phyloP scores from a whole-genome alignment of 2,797 vertebrate genomes.

The Balearica regulorum region DNA sequence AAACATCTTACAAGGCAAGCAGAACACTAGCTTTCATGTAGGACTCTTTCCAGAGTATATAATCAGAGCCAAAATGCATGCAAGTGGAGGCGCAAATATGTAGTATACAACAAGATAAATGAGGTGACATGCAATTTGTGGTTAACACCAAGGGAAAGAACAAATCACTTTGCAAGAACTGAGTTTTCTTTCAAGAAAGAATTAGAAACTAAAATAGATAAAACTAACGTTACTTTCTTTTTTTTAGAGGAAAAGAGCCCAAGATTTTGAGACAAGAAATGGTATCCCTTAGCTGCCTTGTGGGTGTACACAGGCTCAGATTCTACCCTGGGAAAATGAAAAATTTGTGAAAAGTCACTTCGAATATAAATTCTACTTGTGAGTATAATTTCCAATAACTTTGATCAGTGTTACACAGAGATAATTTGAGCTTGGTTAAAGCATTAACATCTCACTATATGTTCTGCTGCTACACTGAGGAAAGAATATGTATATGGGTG shows the following conservation, averaged over 20 bases:
- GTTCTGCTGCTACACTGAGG: not conserved
- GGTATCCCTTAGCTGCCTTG: not conserved
- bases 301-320: not conserved
- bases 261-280: not conserved
- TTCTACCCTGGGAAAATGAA: not conserved
- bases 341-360: not conserved
- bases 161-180: not conserved
- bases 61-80: not conserved
- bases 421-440: not conserved
- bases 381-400: not conserved
- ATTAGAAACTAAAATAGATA: not conserved
- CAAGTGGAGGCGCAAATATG: not conserved
- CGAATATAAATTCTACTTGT: not conserved
- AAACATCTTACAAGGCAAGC: not conserved
- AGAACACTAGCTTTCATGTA: not conserved
- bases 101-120: not conserved
- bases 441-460: not conserved
- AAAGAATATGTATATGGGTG: not conserved
- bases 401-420: not conserved
- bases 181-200: not conserved
- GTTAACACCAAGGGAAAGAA: not conserved
- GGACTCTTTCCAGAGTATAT: not conserved
- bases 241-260: not conserved
- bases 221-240: not conserved
- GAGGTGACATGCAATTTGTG: not conserved